Percentiles rank a stretch among this genome's conserved stretches.
These are phyloP conservation scores for Lates calcarifer DNA, from an alignment of 2,113 vertebrate genomes.

Conservation along the genomic window DNA sequence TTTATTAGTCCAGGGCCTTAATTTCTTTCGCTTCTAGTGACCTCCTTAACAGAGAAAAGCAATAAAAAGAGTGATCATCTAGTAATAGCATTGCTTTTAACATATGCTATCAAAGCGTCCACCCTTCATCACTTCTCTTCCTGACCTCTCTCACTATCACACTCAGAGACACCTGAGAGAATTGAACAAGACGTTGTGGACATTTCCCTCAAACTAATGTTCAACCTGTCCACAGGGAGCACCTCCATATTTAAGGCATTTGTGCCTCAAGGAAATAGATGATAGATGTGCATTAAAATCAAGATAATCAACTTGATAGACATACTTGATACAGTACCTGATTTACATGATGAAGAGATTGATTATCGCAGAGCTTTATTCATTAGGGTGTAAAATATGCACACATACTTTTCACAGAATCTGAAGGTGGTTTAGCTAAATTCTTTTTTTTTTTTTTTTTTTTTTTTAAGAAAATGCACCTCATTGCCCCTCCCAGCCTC, in stretches of 20 bases:
- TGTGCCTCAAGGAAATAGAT: conserved; percentile 15
- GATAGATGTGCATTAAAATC: conserved; percentile 42
- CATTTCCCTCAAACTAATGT: background rate
- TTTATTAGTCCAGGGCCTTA: background rate
- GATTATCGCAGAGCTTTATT: conserved; percentile 53
- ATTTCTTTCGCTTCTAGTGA: background rate
- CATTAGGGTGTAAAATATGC: conserved; percentile 52
- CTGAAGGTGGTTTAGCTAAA: conserved; percentile 12
- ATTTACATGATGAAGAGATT: conserved; percentile 68
- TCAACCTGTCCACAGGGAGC: background rate
- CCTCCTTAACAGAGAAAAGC: background rate
- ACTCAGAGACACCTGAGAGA: background rate
- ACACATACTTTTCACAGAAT: conserved; percentile 27
- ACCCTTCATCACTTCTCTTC: background rate
- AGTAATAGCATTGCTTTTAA: background rate
- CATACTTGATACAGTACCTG: conserved; percentile 48
- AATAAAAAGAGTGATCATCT: background rate
- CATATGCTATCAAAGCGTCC: too few relatives aligned
- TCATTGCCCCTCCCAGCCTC: background rate
- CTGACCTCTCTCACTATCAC: background rate
- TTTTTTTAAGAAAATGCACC: background rate
- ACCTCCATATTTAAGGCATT: background rate
- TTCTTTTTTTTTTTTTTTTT: conserved; percentile 3
- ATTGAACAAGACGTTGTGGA: background rate
- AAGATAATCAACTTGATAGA: conserved; percentile 62